Percentiles rank a stretch among this genome's conserved stretches.
These are phyloP conservation scores for Melanotaenia nigrans DNA, from an alignment of 2,797 vertebrate genomes.

Conservation along the genomic window DNA sequence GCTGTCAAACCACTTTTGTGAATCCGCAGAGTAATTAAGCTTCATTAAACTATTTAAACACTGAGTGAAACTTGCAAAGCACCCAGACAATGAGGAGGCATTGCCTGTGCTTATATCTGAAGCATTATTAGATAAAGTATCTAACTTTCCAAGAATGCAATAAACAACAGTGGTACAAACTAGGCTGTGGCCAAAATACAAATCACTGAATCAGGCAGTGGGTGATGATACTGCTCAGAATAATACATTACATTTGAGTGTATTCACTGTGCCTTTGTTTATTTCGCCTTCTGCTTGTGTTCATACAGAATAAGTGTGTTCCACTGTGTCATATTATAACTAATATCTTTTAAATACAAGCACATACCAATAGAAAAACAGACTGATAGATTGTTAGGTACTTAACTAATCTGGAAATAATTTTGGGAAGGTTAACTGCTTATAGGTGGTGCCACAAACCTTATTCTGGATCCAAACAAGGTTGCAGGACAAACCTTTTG, in stretches of 20 bases:
- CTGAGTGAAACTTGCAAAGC: conserved; percentile 29
- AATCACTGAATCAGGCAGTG: conserved; percentile 68
- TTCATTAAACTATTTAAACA: conserved; percentile 2
- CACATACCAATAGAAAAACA: not conserved
- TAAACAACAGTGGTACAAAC: conserved; percentile 38
- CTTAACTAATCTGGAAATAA: no score
- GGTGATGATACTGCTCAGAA: conserved; percentile 32
- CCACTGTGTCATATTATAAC: conserved; percentile 5
- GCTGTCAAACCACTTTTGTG: not conserved
- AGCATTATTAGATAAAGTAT: conserved; percentile 21
- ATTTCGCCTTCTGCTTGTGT: conserved; percentile 4
- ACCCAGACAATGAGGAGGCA: conserved; percentile 7
- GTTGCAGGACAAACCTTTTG: conserved; percentile 24
- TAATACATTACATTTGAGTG: conserved; percentile 30
- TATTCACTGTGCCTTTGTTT: conserved; percentile 48
- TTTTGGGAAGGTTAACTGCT: not conserved
- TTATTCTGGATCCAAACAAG: not conserved
- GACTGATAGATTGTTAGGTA: not conserved
- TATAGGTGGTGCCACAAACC: conserved; percentile 3
- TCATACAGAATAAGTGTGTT: not conserved
- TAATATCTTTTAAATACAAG: conserved; percentile 19
- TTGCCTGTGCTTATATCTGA: conserved; percentile 9
- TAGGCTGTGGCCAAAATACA: conserved; percentile 25
- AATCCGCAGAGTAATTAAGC: not conserved
- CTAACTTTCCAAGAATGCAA: conserved; percentile 7